Conservation (phyloP, 2,888 invertebrate species). For the Ornithoptera priamus region DNA sequence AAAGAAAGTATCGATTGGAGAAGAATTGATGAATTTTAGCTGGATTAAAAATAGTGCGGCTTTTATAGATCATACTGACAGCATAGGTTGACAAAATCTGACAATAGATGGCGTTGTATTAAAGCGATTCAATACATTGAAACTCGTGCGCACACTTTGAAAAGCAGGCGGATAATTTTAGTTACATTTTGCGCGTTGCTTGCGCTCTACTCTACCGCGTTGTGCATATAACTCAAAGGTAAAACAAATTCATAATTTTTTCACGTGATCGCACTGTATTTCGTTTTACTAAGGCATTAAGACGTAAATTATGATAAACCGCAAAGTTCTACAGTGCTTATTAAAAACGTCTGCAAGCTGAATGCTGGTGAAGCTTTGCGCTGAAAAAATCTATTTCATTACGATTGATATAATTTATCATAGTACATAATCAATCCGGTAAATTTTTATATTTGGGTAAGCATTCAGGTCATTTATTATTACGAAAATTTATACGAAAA, state of each 20-base stretch:
- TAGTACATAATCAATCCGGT: no score
- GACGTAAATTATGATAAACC: not conserved
- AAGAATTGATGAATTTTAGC: no score
- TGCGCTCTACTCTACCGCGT: conserved; percentile 29
- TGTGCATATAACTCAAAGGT: conserved; percentile 31
- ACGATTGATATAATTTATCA: not conserved
- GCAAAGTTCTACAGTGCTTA: not conserved
- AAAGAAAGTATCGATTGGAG: no score
- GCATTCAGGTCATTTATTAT: no score
- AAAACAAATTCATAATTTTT: conserved; percentile 8
- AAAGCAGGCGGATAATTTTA: conserved; percentile 49
- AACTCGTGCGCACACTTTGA: conserved; percentile 2
- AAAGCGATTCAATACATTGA: not conserved
- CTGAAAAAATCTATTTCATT: not conserved
- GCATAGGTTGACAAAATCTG: no score
- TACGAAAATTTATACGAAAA: no score
- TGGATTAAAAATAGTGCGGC: not conserved
- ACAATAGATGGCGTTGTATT: not conserved
- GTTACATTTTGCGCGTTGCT: conserved; percentile 41
- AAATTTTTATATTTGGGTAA: no score
- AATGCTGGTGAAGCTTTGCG: not conserved
- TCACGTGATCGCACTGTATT: not conserved
- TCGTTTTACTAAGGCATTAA: not conserved
- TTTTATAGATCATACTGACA: not conserved
- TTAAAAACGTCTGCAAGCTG: not conserved